These are phyloP conservation scores for Enteromius viviparus DNA, from an alignment of 2,797 vertebrate genomes.

Conservation along the genomic window DNA sequence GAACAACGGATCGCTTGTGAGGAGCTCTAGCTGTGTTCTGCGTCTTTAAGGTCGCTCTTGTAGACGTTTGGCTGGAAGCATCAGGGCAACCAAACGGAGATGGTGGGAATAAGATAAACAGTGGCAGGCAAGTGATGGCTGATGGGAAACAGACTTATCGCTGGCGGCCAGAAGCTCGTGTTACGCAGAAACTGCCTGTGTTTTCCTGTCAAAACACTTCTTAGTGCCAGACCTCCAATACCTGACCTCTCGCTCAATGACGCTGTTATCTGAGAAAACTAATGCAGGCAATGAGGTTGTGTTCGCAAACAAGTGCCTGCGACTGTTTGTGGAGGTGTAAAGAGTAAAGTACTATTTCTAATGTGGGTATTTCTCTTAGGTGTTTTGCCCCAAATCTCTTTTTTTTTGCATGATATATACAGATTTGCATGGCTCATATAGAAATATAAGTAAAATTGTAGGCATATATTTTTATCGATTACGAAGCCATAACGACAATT, in stretches of 20 bases:
- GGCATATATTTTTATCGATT: too few relatives aligned
- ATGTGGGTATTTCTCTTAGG: background rate
- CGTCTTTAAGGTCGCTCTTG: slow-evolving; percentile 5
- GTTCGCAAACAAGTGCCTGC: background rate
- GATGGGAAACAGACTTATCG: slow-evolving; percentile 68
- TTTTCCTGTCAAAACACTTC: slow-evolving; percentile 68
- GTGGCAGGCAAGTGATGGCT: slow-evolving; percentile 55
- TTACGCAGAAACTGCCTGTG: slow-evolving; percentile 60
- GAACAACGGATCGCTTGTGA: slow-evolving; percentile 37
- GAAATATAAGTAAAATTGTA: background rate
- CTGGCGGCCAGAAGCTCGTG: slow-evolving; percentile 46
- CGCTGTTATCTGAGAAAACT: slow-evolving; percentile 42
- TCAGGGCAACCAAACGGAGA: slow-evolving; percentile 33
- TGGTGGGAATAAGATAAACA: slow-evolving; percentile 57
- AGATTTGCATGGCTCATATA: background rate
- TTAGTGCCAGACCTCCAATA: slow-evolving; percentile 66
- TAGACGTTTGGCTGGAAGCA: slow-evolving; percentile 16
- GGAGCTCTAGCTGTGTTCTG: slow-evolving; percentile 21
- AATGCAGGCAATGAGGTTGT: background rate
- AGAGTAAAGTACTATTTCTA: slow-evolving; percentile 30
- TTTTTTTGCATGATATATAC: background rate
- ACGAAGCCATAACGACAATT: background rate
- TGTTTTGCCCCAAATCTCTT: background rate
- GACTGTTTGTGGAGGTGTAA: background rate
- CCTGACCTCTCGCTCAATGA: slow-evolving; percentile 52